These are phyloP conservation scores for Achroia grisella DNA, from an alignment of 1,140 invertebrate species.

Conservation along the genomic window DNA sequence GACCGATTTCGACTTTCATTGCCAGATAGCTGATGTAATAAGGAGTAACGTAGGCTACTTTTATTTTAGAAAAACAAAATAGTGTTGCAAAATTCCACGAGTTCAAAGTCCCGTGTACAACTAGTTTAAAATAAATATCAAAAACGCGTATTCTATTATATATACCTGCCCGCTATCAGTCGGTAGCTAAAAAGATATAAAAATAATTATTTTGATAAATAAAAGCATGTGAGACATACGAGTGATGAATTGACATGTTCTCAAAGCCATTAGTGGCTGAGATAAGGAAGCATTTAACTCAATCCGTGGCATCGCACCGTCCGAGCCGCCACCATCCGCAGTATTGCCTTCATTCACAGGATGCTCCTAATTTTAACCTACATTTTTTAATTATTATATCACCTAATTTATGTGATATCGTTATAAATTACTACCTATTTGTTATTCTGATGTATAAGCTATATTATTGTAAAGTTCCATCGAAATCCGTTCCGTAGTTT, in stretches of 20 bases:
- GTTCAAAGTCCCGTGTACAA: background rate
- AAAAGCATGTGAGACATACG: conserved; percentile 36
- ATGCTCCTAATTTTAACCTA: conserved; percentile 7
- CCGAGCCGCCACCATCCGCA: background rate
- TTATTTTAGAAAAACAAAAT: too few species aligned
- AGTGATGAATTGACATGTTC: conserved; percentile 61
- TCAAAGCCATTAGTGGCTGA: conserved; percentile 39
- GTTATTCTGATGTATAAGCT: too few species aligned
- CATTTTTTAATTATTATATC: too few species aligned
- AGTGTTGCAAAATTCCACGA: too few species aligned
- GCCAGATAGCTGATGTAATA: too few species aligned
- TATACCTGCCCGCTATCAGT: too few species aligned
- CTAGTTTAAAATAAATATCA: background rate
- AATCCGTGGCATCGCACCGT: conserved; percentile 27
- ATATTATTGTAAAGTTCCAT: too few species aligned
- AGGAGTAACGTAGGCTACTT: too few species aligned
- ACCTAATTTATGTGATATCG: too few species aligned
- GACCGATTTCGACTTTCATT: too few species aligned
- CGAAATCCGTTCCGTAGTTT: too few species aligned
- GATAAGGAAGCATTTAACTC: conserved; percentile 53
- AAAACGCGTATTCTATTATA: background rate
- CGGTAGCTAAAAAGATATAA: conserved; percentile 11
- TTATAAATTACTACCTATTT: too few species aligned
- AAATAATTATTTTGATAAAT: conserved; percentile 38
- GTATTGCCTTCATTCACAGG: conserved; percentile 11